Evolutionary conservation across 2,888 invertebrate genomes (phyloP).

Genomic region (Aquatica leii): DNA sequence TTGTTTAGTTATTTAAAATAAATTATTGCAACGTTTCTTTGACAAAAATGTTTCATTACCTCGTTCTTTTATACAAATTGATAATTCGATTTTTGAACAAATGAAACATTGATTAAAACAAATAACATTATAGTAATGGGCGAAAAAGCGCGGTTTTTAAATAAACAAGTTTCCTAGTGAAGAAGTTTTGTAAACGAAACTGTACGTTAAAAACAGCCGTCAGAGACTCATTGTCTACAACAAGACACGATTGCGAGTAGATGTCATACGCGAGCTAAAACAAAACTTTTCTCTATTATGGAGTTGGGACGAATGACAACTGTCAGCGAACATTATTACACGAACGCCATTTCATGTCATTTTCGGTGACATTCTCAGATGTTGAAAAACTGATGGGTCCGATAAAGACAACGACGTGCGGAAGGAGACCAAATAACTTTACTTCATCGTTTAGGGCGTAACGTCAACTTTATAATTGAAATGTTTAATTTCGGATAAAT

Average conservation of each 20-base stretch:
- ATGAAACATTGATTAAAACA: background rate
- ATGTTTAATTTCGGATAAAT: constrained; percentile 19
- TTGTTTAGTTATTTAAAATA: too few species aligned
- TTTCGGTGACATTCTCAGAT: constrained; percentile 49
- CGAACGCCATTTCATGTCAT: constrained; percentile 52
- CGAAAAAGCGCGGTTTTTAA: background rate
- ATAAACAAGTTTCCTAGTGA: constrained; percentile 11
- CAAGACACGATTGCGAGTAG: constrained; percentile 43
- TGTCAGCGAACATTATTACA: constrained; percentile 61
- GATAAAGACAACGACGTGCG: constrained; percentile 43
- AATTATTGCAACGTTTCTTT: too few species aligned
- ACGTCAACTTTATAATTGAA: constrained; percentile 34
- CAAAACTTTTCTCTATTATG: constrained; percentile 57
- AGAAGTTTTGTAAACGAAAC: constrained; percentile 23
- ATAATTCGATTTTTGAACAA: too few species aligned
- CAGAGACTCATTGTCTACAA: constrained; percentile 45
- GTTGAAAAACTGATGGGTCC: constrained; percentile 45
- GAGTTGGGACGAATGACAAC: constrained; percentile 58
- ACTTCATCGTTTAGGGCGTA: constrained; percentile 29
- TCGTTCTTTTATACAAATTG: too few species aligned
- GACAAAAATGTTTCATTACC: too few species aligned
- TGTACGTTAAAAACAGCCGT: constrained; percentile 31
- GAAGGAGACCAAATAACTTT: constrained; percentile 36
- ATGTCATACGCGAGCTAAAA: constrained; percentile 49
- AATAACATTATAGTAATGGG: background rate